Evolutionary conservation across 1,140 invertebrate species (phyloP).

Genomic region (Heliconius melpomene): DNA sequence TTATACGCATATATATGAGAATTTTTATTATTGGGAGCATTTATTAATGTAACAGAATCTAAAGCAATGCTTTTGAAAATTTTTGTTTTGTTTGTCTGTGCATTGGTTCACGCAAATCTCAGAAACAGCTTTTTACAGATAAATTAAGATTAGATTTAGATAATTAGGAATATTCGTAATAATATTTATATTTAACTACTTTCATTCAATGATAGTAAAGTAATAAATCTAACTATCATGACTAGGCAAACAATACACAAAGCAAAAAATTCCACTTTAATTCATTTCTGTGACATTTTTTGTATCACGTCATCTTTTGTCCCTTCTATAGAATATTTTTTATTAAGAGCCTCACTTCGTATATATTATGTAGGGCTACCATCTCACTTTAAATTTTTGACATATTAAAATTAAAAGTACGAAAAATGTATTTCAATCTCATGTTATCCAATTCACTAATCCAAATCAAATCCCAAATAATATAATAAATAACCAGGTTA

Average conservation of each 20-base stretch:
- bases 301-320: conserved; percentile 38
- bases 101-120: too few relatives aligned
- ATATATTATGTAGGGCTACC: conserved; percentile 6
- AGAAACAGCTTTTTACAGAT: too few relatives aligned
- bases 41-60: too few relatives aligned
- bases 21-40: too few relatives aligned
- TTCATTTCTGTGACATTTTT: conserved; percentile 36
- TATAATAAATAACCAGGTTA: too few relatives aligned
- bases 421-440: neutral
- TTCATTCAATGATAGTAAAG: neutral
- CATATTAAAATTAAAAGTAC: neutral
- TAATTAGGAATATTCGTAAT: neutral
- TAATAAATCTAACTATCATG: conserved; percentile 10
- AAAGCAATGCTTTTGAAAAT: too few relatives aligned
- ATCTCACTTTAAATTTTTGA: neutral
- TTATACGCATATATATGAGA: too few relatives aligned
- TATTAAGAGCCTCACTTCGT: conserved; percentile 34
- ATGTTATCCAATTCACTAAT: too few relatives aligned
- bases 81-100: too few relatives aligned
- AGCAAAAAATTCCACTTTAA: conserved; percentile 27
- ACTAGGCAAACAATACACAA: conserved; percentile 11
- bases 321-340: conserved; percentile 40
- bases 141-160: too few relatives aligned
- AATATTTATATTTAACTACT: neutral
- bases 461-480: too few relatives aligned